Evolutionary conservation across 2,113 vertebrate species (phyloP), one percentile per base, ranked within the genome.

Genomic region (Sinocyclocheilus maitianheensis): DNA sequence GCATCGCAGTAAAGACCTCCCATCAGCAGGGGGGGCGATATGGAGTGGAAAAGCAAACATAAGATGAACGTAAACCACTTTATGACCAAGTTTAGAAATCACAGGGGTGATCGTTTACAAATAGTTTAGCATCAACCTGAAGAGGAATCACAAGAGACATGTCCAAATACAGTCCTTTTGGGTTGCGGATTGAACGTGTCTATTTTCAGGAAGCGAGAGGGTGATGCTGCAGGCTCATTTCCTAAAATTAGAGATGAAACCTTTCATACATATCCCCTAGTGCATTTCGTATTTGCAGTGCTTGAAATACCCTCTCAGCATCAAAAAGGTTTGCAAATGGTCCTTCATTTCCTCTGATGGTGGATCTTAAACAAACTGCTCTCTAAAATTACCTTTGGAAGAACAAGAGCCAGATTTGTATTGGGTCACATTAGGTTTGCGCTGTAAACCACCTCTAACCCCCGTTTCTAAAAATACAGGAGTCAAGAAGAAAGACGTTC

Each of bases 1-100:
- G 89, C 89, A 87, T 90, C 87, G 37, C 2, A 12, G 65, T 12
- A 34, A 79, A 76, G 37, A 84, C 26, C 30, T 60, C 62, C n/a
- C 22, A 43, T 14, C 11, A n/a, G 78, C 4, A 9, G 37, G 78
- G 53, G 53, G 55, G 58, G 72, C 72, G 22, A 10, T 18, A 4
- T 5, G 80, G 40, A 69, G 80, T 81, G 62, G 37, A 77, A 20
- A 55, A 51, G 10, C 13, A 26, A 30, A 67, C 60, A 20, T 10
- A 79, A 71, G 69, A n/a, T 4, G 6, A 69, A 55, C 1, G 26
- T 83, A 37, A 53, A 71, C 24, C 43, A 0, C 37, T 77, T 18
- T 10, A 2, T 26, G 78, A 65, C 60, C 37, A 65, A 26, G 60
- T 81, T 65, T 24, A 26, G 58, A 46, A 65, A 26, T 79, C 30